Percentiles rank a stretch among this genome's conserved stretches.
Evolutionary conservation across 92 coral and sea anemone genomes (phyloP).

Genomic region (Umimayanthus chanpuru): DNA sequence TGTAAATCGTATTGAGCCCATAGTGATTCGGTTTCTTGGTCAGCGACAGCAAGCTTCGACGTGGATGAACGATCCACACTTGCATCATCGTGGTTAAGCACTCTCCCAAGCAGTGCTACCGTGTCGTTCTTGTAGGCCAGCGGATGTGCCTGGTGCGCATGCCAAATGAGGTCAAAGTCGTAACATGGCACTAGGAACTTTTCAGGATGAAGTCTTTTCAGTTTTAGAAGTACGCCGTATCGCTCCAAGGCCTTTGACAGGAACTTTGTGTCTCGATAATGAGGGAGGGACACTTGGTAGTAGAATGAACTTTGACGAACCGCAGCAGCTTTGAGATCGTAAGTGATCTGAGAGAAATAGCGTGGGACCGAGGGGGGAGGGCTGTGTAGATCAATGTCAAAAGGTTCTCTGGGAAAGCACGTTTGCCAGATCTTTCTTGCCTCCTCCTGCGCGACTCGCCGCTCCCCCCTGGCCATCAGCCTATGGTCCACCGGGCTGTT

Average conservation of each 20-base stretch:
- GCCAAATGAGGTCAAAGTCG: conserved; percentile 64
- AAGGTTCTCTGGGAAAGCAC: conserved; percentile 48
- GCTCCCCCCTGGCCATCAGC: conserved; percentile 47
- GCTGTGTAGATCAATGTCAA: conserved; percentile 46
- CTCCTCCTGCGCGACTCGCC: conserved; percentile 39
- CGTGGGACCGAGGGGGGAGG: not conserved
- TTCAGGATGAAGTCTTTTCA: conserved; percentile 46
- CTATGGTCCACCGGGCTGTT: conserved; percentile 51
- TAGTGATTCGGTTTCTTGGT: conserved; percentile 13
- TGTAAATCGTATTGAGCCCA: conserved; percentile 41
- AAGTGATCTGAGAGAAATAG: conserved; percentile 46
- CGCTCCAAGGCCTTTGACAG: conserved; percentile 57
- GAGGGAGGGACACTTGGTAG: conserved; percentile 59
- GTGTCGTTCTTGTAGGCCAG: conserved; percentile 58
- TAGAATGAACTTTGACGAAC: conserved; percentile 53
- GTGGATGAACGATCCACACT: conserved; percentile 34
- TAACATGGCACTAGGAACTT: conserved; percentile 49
- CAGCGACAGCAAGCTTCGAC: conserved; percentile 50
- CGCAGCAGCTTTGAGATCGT: conserved; percentile 54
- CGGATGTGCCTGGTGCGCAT: conserved; percentile 59
- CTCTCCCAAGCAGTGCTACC: conserved; percentile 48
- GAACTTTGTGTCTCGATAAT: conserved; percentile 56
- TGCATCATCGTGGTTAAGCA: conserved; percentile 56
- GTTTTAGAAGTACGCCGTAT: conserved; percentile 51
- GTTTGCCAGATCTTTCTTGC: conserved; percentile 68